A percentile compares a stretch with the other conserved stretches of the same genome.
These are phyloP conservation scores for Sebastiscus tertius DNA, from an alignment of 2,797 vertebrate species.

Conservation along the genomic window DNA sequence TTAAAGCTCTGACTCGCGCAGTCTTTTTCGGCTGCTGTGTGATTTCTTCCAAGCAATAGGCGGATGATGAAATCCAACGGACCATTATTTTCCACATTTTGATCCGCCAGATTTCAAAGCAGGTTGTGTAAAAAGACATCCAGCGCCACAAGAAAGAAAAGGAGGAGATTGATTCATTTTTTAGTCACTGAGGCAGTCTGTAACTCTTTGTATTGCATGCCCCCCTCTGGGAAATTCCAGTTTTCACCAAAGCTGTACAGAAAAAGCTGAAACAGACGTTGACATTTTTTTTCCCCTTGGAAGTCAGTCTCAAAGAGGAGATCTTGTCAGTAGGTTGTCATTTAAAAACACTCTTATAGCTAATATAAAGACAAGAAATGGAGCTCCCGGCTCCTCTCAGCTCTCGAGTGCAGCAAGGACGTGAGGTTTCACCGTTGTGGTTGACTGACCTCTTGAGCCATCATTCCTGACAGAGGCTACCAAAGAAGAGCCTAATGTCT, in stretches of 20 bases:
- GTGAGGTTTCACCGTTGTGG: slow-evolving; percentile 14
- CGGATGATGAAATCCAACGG: slow-evolving; percentile 31
- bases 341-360: slow-evolving; percentile 20
- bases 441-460: not conserved
- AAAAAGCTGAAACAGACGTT: slow-evolving; percentile 22
- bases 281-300: slow-evolving; percentile 6
- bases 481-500: not conserved
- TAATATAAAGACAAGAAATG: slow-evolving; percentile 23
- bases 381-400: not conserved
- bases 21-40: not conserved
- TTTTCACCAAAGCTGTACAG: slow-evolving; percentile 19
- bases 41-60: not conserved
- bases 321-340: slow-evolving; percentile 29
- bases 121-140: slow-evolving; percentile 4
- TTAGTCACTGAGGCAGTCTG: not conserved
- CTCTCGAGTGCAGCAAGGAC: not conserved
- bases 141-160: not conserved
- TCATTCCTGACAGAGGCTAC: slow-evolving; percentile 1
- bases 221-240: slow-evolving; percentile 39
- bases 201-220: not conserved
- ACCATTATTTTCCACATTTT: slow-evolving; percentile 22
- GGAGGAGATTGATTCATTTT: not conserved
- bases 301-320: slow-evolving; percentile 18
- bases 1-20: not conserved
- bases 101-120: slow-evolving; percentile 23